Percentiles rank a stretch among this genome's conserved stretches.
Conservation (phyloP, 2,797 vertebrate genomes). For the Peromyscus eremicus region DNA sequence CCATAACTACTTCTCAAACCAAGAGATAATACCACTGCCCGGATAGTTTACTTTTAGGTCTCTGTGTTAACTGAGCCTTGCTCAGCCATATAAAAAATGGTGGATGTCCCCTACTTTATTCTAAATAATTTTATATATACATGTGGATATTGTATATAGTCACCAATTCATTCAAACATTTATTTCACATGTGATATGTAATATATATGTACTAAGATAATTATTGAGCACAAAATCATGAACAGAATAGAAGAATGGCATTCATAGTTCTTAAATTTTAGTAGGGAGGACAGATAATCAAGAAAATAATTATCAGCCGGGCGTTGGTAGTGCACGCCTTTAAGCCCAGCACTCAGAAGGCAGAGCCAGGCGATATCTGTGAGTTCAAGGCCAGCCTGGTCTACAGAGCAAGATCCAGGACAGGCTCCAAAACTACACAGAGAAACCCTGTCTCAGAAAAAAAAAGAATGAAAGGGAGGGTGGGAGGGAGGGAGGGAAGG, state of each 20-base stretch:
- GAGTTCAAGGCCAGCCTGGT: too few relatives aligned
- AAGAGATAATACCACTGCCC: not conserved
- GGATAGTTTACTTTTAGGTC: slow-evolving; percentile 14
- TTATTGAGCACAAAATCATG: slow-evolving; percentile 30
- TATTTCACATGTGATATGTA: not conserved
- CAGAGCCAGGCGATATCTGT: too few relatives aligned
- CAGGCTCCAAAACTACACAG: too few relatives aligned
- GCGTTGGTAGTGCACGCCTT: too few relatives aligned
- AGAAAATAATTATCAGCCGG: not conserved
- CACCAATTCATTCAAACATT: slow-evolving; percentile 20
- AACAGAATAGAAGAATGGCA: not conserved
- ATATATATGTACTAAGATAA: not conserved
- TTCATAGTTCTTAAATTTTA: slow-evolving; percentile 23
- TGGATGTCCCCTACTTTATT: not conserved
- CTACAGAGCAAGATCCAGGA: too few relatives aligned
- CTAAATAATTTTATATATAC: not conserved
- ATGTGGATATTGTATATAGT: not conserved
- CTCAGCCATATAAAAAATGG: not conserved
- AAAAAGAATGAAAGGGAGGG: too few relatives aligned
- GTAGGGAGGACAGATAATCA: slow-evolving; percentile 15
- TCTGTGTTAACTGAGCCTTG: slow-evolving; percentile 11
- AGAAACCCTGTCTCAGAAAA: too few relatives aligned
- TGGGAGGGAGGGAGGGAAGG: too few relatives aligned
- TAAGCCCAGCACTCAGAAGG: too few relatives aligned
- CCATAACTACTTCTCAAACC: slow-evolving; percentile 9